Evolutionary conservation across 2,113 vertebrate species (phyloP), one percentile per base, ranked within the genome.

Genomic region (Oophaga pumilio): DNA sequence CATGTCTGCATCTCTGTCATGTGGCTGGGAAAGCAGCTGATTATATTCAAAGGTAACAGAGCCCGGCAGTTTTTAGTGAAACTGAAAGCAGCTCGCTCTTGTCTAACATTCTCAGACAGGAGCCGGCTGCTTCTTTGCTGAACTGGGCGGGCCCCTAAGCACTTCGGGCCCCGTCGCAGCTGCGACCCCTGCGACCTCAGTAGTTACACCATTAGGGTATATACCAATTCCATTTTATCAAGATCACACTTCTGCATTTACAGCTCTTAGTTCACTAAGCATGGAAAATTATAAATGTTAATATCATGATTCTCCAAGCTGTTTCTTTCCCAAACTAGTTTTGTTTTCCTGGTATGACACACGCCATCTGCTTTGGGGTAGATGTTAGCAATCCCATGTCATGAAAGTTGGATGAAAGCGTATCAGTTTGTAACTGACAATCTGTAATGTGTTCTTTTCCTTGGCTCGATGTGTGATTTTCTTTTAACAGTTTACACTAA

Each of bases 341-440:
- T 76, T 88, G 87, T 88, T 88, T 88, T 68, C 81, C 69, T 84
- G 81, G 71, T 84, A 77, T 84, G 87, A 84, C 87, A 88, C 69
- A 88, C 43, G 60, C 87, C 87, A 88, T 88, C 87, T 88, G 87
- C 87, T 88, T 84, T 57, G 71, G 71, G 87, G 80, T 88, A 84
- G 49, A 83, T 84, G 87, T 83, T 84, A 88, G 87, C 87, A 88
- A 88, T 88, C 87, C 80, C 80, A 64, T 88, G 87, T 84, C 80
- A 88, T 77, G 17, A 88, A 88, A 88, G 26, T 88, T 88, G 87
- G 87, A 88, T 88, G 87, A 77, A 66, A 88, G 76, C 66, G 73
- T 49, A 83, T 68, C 43, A 28, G 24, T 76, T 84, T 84, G 87
- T 73, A 68, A 84, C 57, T 77, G 71, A 57, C 73, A 88, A 88